Conservation (phyloP, 1,140 invertebrate species). For the Mya arenaria region DNA sequence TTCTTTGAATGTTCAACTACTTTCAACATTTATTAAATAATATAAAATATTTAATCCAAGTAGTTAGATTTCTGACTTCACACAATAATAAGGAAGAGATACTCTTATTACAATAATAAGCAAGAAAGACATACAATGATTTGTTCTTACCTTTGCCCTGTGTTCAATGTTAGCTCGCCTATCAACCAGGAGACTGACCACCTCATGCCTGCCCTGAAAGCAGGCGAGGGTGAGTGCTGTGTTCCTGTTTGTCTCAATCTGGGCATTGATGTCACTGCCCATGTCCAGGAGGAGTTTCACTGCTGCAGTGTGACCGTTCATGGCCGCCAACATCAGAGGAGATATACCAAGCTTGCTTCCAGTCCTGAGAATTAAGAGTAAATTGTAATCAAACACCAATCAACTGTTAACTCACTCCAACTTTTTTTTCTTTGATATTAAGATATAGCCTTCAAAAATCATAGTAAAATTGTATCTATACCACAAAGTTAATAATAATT, state of each 20-base stretch:
- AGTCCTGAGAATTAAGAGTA: conserved; percentile 86
- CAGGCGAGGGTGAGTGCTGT: conserved; percentile 99
- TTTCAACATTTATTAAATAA: no score
- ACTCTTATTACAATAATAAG: no score
- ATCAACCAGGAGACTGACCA: conserved; percentile 97
- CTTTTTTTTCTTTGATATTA: no score
- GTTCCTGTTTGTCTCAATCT: conserved; percentile 99
- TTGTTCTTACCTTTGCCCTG: conserved; percentile 97
- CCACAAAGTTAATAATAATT: no score
- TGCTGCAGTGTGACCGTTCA: conserved; percentile 99
- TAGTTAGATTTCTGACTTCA: no score
- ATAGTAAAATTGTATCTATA: no score
- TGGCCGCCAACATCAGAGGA: conserved; percentile 99
- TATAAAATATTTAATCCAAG: no score
- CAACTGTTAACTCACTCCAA: not conserved
- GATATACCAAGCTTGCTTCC: conserved; percentile 99
- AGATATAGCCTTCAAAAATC: no score
- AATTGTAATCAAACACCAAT: not conserved
- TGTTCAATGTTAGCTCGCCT: conserved; percentile 99
- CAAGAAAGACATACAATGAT: no score
- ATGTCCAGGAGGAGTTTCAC: conserved; percentile 97
- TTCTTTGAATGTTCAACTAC: no score
- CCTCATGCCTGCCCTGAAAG: conserved; percentile 99
- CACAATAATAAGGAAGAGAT: no score
- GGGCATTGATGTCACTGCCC: conserved; percentile 99